Evolutionary conservation across 1,140 invertebrate species (phyloP), one percentile per base, ranked within the genome.

Genomic region (Palaemon carinicauda): DNA sequence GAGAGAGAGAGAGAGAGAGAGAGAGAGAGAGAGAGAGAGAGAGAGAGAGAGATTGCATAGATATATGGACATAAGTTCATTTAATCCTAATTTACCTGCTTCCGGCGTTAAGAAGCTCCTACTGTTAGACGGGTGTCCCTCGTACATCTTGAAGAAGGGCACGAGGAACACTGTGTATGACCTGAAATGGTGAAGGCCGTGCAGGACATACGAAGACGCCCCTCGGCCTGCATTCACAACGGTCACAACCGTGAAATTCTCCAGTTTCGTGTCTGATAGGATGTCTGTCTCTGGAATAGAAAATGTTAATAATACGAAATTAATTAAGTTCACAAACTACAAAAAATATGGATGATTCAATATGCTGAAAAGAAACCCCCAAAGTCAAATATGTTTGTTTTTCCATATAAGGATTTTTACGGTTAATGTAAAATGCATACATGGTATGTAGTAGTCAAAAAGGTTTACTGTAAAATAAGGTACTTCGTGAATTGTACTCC

Each of bases 81-180:
- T n/a, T n/a, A 75, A 31, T 15, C 29, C 24, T 4, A 2, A 29
- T 92, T 94, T 93, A 96, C 95, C 94, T 91, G 95, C 95, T 92
- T 96, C 95, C 79, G 95, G 91, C 53, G 95, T 96, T 91, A 94
- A 92, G 21, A 94, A 93, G 74, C 93, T 93, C 90, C 93, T 93
- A 19, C 95, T 95, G 92, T 96, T 96, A 2, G 95, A 96, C 41
- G 95, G 95, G 89, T 94, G 93, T 81, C 95, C 95, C 91, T 96
- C 95, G 90, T 95, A 94, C 90, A 93, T 94, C 91, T 95, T 95
- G 91, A 94, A 95, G 92, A 95, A 96, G 86, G 95, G 95, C 88
- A 96, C 93, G 87, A 96, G 92, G 91, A 96, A 96, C 92, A 96
- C 95, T 91, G 95, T 94, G 91, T 96, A 96, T 89, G 93, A 93